Conservation (phyloP, 2,113 vertebrate genomes). For the Eubucco bourcierii region DNA sequence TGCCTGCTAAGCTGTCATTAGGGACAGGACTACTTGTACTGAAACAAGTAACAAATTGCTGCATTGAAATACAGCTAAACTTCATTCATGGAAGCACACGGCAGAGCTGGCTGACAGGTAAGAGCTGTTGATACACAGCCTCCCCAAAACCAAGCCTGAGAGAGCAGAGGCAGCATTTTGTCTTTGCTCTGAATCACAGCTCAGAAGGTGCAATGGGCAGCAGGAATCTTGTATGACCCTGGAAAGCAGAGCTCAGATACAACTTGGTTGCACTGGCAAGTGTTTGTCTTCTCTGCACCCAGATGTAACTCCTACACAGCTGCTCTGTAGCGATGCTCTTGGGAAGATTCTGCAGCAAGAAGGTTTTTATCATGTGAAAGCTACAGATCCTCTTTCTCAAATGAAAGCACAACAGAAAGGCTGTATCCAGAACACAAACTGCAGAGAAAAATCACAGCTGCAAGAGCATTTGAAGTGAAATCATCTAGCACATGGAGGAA, state of each 20-base stretch:
- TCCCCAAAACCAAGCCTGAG: not conserved
- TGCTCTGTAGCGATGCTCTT: not conserved
- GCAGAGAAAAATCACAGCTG: not conserved
- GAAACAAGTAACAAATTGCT: not conserved
- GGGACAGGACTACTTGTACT: not conserved
- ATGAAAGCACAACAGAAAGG: not conserved
- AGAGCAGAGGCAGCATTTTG: not conserved
- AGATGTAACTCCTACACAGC: not conserved
- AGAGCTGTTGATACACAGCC: no score
- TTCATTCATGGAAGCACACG: not conserved
- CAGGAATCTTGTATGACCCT: rapidly evolving
- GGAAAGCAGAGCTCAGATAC: not conserved
- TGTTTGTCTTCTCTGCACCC: rapidly evolving
- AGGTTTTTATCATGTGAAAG: not conserved
- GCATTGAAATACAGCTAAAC: not conserved
- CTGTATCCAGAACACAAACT: not conserved
- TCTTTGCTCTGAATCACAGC: not conserved
- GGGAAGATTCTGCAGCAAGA: not conserved
- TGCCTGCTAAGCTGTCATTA: not conserved
- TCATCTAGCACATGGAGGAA: not conserved
- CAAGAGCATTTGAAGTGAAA: not conserved
- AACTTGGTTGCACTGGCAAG: rapidly evolving
- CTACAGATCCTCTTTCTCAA: not conserved
- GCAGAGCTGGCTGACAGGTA: not conserved
- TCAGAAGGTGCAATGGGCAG: not conserved